Percentiles rank a stretch among this genome's conserved stretches.
phyloP scores from a whole-genome alignment of 2,113 vertebrate genomes.

The Misgurnus anguillicaudatus region DNA sequence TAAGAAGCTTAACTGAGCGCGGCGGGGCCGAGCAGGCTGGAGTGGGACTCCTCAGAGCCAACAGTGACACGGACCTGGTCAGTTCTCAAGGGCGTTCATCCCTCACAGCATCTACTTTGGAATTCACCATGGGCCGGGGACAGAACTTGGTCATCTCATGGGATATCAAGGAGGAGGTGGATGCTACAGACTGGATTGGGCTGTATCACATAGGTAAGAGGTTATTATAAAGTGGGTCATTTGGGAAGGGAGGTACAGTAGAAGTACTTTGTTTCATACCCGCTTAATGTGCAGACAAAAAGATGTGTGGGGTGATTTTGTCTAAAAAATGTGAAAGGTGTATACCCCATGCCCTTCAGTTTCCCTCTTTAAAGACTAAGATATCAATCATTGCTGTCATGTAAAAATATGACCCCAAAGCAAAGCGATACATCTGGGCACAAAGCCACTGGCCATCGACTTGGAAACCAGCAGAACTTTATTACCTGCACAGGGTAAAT shows the following conservation, averaged over 20 bases:
- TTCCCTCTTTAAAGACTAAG: slow-evolving; percentile 65
- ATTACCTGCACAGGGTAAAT: slow-evolving; percentile 64
- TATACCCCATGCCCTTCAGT: slow-evolving; percentile 9
- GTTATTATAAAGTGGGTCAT: not conserved
- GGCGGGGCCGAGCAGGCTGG: slow-evolving; percentile 65
- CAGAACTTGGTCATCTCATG: slow-evolving; percentile 97
- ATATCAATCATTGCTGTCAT: slow-evolving; percentile 56
- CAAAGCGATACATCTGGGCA: slow-evolving; percentile 40
- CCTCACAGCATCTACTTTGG: slow-evolving; percentile 91
- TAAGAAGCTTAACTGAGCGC: slow-evolving; percentile 87
- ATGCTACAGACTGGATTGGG: slow-evolving; percentile 98
- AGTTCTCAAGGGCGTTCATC: slow-evolving; percentile 95
- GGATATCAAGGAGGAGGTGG: slow-evolving; percentile 99
- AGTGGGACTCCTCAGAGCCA: slow-evolving; percentile 86
- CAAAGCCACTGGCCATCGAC: slow-evolving; percentile 67
- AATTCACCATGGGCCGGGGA: slow-evolving; percentile 87
- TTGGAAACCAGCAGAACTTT: slow-evolving; percentile 62
- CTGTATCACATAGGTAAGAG: slow-evolving; percentile 96
- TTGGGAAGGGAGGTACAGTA: too few species aligned
- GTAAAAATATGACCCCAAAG: slow-evolving; percentile 36
- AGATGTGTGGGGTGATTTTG: not conserved
- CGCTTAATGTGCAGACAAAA: not conserved
- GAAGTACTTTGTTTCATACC: too few species aligned
- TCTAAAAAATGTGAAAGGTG: not conserved
- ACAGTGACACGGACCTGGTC: slow-evolving; percentile 96